phyloP scores from a whole-genome alignment of 2,113 vertebrate genomes.

The Mola mola region DNA sequence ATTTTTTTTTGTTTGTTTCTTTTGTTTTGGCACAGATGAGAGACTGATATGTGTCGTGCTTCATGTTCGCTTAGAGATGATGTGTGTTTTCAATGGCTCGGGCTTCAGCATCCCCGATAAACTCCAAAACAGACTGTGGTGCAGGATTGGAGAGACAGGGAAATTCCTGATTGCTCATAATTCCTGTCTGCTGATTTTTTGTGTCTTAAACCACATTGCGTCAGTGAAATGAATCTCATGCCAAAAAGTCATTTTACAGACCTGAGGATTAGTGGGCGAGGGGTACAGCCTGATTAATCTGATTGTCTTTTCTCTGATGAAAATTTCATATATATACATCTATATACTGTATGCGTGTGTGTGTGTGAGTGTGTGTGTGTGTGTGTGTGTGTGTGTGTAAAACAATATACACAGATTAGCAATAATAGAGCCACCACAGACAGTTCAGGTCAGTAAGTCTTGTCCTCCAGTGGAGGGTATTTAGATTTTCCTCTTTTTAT shows the following conservation, averaged over 20 bases:
- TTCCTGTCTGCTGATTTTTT: constrained; percentile 28
- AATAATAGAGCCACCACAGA: too few relatives aligned
- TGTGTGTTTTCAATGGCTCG: too few relatives aligned
- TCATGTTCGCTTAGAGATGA: constrained; percentile 23
- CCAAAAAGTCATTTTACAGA: constrained; percentile 20
- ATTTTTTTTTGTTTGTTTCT: constrained; percentile 12
- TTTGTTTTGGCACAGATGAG: background rate
- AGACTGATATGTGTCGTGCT: background rate
- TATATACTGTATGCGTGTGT: too few relatives aligned
- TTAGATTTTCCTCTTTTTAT: too few relatives aligned
- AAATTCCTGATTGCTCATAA: constrained; percentile 37
- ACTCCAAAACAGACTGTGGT: constrained; percentile 3
- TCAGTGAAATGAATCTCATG: constrained; percentile 20
- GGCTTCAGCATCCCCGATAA: background rate
- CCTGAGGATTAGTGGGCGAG: constrained; percentile 35
- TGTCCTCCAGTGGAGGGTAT: too few relatives aligned
- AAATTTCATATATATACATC: constrained; percentile 13
- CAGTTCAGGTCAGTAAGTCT: too few relatives aligned
- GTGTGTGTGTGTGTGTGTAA: too few relatives aligned
- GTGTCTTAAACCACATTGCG: constrained; percentile 11
- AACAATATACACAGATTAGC: too few relatives aligned
- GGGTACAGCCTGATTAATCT: constrained; percentile 26
- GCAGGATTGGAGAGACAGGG: constrained; percentile 29
- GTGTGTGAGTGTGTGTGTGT: too few relatives aligned
- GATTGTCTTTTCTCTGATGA: constrained; percentile 39